Evolutionary conservation across 2,113 vertebrate genomes (phyloP).

Genomic region (Odocoileus virginianus): DNA sequence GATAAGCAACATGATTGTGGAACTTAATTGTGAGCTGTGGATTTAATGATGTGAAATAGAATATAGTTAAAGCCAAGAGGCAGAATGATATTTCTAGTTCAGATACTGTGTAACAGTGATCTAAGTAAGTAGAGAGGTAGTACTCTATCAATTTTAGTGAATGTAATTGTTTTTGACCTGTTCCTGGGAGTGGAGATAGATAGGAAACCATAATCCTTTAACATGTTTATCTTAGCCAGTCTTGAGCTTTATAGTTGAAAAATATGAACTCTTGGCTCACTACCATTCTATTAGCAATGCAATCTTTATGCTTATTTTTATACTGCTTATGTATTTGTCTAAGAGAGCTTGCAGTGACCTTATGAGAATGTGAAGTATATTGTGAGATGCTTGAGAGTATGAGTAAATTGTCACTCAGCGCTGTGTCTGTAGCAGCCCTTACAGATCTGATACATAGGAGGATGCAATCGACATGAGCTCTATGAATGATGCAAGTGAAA

Average conservation of each 20-base stretch:
- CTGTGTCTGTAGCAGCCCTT: neutral
- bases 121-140: neutral
- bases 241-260: neutral
- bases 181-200: neutral
- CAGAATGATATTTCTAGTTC: neutral
- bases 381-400: neutral
- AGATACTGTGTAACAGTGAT: neutral
- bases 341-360: neutral
- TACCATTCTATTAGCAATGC: neutral
- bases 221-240: neutral
- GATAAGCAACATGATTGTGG: neutral
- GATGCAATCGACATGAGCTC: neutral
- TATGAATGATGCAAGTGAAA: neutral
- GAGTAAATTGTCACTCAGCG: neutral
- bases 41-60: neutral
- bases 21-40: neutral
- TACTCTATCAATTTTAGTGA: neutral
- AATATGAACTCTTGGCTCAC: neutral
- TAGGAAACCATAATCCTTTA: neutral
- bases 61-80: neutral
- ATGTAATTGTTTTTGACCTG: neutral
- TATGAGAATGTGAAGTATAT: neutral
- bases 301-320: neutral
- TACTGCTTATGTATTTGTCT: neutral
- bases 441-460: neutral